Percentiles rank a stretch among this genome's conserved stretches.
Conservation (phyloP, 2,888 invertebrate species). For the Acleris emargana region DNA sequence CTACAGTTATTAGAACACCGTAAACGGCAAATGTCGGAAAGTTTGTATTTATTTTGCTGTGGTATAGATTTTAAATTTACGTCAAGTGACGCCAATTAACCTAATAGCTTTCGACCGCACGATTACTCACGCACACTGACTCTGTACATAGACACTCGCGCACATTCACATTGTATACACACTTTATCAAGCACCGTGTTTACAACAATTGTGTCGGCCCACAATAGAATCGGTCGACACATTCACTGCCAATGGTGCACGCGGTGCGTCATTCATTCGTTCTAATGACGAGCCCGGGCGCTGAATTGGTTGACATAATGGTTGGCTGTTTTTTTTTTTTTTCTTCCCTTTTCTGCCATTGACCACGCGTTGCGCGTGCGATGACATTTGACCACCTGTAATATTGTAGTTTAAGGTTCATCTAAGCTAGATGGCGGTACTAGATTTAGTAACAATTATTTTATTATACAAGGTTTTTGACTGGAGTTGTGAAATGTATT, state of each 20-base stretch:
- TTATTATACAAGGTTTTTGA: too few relatives aligned
- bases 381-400: constrained; percentile 23
- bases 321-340: constrained; percentile 1
- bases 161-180: background rate
- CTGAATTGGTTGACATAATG: background rate
- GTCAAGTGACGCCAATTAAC: background rate
- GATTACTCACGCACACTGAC: background rate
- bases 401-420: background rate
- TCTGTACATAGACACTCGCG: background rate
- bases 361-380: background rate
- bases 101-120: background rate
- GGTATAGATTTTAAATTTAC: background rate
- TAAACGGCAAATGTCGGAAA: too few relatives aligned
- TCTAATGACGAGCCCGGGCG: too few relatives aligned
- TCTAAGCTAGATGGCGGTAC: background rate
- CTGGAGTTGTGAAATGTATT: too few relatives aligned
- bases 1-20: too few relatives aligned
- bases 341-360: background rate
- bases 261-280: too few relatives aligned
- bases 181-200: constrained; percentile 6
- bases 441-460: background rate
- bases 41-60: too few relatives aligned
- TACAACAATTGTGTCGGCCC: background rate
- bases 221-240: too few relatives aligned
- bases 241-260: too few relatives aligned